phyloP scores from a whole-genome alignment of 2,888 invertebrate genomes.

The Melipona beecheii region DNA sequence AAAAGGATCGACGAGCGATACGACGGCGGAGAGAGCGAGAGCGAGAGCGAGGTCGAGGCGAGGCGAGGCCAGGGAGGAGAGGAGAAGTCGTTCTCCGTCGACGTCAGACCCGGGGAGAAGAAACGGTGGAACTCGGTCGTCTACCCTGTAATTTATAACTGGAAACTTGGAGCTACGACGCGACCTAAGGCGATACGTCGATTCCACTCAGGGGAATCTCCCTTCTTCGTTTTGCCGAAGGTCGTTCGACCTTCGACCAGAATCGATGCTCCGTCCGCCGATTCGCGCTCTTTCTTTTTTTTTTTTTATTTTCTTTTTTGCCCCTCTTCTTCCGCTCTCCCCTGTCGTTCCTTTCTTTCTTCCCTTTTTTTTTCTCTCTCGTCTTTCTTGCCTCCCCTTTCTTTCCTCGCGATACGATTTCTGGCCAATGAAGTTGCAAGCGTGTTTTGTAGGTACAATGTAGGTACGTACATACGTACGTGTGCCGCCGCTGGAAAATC shows the following conservation, averaged over 20 bases:
- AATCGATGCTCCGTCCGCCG: constrained; percentile 65
- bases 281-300: constrained; percentile 1
- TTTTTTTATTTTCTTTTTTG: constrained; percentile 3
- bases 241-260: constrained; percentile 72
- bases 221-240: constrained; percentile 60
- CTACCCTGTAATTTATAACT: constrained; percentile 76
- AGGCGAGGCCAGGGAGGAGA: neutral
- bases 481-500: too few species aligned
- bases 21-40: neutral
- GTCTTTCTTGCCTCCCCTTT: too few species aligned
- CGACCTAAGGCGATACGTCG: constrained; percentile 76
- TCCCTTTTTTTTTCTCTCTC: too few species aligned
- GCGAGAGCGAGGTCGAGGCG: too few species aligned
- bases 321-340: too few species aligned
- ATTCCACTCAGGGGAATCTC: constrained; percentile 71
- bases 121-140: constrained; percentile 73
- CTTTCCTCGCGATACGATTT: too few species aligned
- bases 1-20: constrained; percentile 7
- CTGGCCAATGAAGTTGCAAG: too few species aligned
- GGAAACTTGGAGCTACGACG: constrained; percentile 74
- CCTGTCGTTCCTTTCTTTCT: neutral
- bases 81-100: constrained; percentile 19
- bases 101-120: constrained; percentile 45
- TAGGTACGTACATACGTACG: too few species aligned
- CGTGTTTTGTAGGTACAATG: too few species aligned